These are phyloP conservation scores for Drosophila saltans DNA, from an alignment of 1,140 invertebrate species.

Conservation along the genomic window DNA sequence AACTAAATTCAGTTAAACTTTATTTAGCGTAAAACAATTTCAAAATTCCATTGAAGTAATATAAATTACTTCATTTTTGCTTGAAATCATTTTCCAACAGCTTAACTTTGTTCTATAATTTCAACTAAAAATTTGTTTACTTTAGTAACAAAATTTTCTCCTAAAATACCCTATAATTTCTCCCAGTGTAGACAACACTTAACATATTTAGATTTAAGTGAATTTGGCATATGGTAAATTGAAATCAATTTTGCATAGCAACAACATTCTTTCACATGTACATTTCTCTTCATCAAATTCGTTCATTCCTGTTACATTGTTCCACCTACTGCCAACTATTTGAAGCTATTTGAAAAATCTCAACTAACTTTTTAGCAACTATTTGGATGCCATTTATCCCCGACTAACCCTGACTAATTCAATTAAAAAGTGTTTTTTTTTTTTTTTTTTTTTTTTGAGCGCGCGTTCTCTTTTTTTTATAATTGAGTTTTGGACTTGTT, in stretches of 20 bases:
- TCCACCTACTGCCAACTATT: not conserved
- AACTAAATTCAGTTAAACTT: no score
- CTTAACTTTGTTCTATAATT: no score
- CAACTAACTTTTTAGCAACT: slow-evolving; percentile 13
- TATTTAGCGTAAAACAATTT: no score
- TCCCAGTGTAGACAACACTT: not conserved
- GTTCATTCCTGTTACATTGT: no score
- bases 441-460: slow-evolving; percentile 22
- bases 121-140: no score
- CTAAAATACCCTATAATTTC: not conserved
- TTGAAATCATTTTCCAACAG: no score
- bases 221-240: not conserved
- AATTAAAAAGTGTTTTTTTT: slow-evolving; percentile 33
- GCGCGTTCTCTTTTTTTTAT: slow-evolving; percentile 11
- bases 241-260: slow-evolving; percentile 4
- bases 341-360: not conserved
- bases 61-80: no score
- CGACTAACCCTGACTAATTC: slow-evolving; percentile 13
- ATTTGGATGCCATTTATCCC: slow-evolving; percentile 7
- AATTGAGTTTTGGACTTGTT: slow-evolving; percentile 47
- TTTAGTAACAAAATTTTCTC: no score
- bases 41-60: no score
- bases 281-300: not conserved
- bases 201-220: slow-evolving; percentile 5
- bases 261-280: not conserved